A percentile compares a stretch with the other conserved stretches of the same genome.
phyloP scores from a whole-genome alignment of 2,888 invertebrate genomes.

The Drosophila macrothrix region DNA sequence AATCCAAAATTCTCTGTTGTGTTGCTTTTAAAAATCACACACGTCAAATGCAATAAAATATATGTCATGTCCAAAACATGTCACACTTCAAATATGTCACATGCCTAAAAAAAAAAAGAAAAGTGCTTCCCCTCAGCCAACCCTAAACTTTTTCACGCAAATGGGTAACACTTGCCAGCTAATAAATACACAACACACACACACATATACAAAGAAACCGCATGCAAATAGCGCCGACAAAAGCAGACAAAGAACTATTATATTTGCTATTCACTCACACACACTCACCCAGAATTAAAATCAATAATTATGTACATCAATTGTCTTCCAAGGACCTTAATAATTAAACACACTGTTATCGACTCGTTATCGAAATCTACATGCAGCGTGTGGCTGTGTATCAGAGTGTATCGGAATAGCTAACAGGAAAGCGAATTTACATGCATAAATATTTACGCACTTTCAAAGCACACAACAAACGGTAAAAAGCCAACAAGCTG shows the following conservation, averaged over 20 bases:
- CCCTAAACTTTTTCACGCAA: background rate
- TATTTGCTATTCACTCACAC: background rate
- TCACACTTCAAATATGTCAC: background rate
- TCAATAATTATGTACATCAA: background rate
- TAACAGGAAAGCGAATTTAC: background rate
- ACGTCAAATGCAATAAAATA: background rate
- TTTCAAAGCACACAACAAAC: constrained; percentile 16
- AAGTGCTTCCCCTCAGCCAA: constrained; percentile 21
- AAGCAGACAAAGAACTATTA: background rate
- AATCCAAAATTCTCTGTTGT: background rate
- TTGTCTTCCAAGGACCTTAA: constrained; percentile 13
- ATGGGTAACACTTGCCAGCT: constrained; percentile 40
- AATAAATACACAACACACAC: constrained; percentile 33
- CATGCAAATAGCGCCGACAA: background rate
- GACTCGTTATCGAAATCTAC: constrained; percentile 25
- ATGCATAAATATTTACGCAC: constrained; percentile 22
- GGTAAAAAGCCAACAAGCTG: constrained; percentile 7
- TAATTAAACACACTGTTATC: constrained; percentile 11
- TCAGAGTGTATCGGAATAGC: background rate
- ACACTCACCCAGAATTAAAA: background rate
- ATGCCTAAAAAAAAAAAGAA: background rate
- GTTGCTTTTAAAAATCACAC: background rate
- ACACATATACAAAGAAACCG: constrained; percentile 22
- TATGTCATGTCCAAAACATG: background rate
- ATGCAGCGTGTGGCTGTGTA: background rate